Evolutionary conservation across 2,888 invertebrate genomes (phyloP), one percentile per base, ranked within the genome.

Genomic region (Spodoptera picta): DNA sequence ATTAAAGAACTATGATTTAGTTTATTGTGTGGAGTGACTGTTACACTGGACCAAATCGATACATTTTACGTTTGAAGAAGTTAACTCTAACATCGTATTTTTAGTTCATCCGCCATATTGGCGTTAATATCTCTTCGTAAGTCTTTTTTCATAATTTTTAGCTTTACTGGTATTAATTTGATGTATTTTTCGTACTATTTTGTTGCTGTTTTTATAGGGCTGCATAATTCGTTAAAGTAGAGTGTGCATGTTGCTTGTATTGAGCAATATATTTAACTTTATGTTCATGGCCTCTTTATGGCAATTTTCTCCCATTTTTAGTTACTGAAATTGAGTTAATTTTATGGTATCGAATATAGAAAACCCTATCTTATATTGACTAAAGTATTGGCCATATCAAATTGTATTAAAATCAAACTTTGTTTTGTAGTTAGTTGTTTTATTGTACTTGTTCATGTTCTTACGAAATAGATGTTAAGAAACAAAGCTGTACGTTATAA

Each of bases 61-160:
- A 90, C 81, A 90, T 88, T 88, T 91, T 88, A 88, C 87, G 85
- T 88, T 92, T 88, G 88, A 87, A 89, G 90, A 89, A 93, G 90
- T 92, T 86, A 88, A 88, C 92, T 92, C 90, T 90, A 87, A 89
- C 94, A 92, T 92, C 94, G 93, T 95, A 95, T 95, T 94, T 95
- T 95, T 95, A 95, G 95, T 95, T 93, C 95, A 94, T 95, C 96
- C 96, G 96, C 96, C 96, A 96, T 96, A 96, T 96, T 96, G 96
- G 95, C 95, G 95, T 95, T 95, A 94, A 94, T 95, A 95, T 92
- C 88, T 93, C 91, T 92, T 93, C 93, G 94, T 94, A 94, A 94
- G 94, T 94, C 91, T 89, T 93, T 93, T 93, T 93, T 89, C 86
- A 87, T 91, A 90, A 91, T 91, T 90, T 87, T 88, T 91, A 88